These are phyloP conservation scores for Brachypterus glaber DNA, from an alignment of 2,888 invertebrate genomes.

Conservation along the genomic window DNA sequence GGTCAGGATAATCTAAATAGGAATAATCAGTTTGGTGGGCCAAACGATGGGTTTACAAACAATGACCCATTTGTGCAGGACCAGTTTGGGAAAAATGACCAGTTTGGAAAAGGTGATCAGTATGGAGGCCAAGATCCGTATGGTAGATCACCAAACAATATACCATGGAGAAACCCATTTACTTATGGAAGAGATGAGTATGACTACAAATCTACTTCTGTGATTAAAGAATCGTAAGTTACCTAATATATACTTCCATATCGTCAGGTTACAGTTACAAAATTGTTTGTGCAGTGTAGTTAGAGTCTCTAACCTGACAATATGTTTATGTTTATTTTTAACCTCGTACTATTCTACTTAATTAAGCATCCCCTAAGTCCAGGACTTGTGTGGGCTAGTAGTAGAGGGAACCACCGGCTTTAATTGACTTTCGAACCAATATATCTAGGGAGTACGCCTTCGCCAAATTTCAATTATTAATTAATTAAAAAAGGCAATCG, in stretches of 20 bases:
- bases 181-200: background rate
- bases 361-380: too few relatives aligned
- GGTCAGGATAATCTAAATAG: conserved; percentile 4
- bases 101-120: conserved; percentile 19
- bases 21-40: conserved; percentile 2
- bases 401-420: too few relatives aligned
- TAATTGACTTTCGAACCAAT: too few relatives aligned
- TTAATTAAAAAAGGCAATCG: too few relatives aligned
- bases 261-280: too few relatives aligned
- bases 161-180: conserved; percentile 18
- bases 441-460: too few relatives aligned
- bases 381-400: too few relatives aligned
- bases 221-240: conserved; percentile 36
- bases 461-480: too few relatives aligned
- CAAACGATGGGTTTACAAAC: conserved; percentile 7
- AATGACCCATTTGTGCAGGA: conserved; percentile 14
- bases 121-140: conserved; percentile 9
- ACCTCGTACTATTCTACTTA: too few relatives aligned
- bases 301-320: too few relatives aligned
- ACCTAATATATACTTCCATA: conserved; percentile 5
- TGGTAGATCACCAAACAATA: conserved; percentile 10
- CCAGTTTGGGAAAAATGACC: conserved; percentile 10
- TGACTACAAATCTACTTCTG: conserved; percentile 23
- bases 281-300: too few relatives aligned
- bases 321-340: too few relatives aligned